phyloP scores from a whole-genome alignment of 2,113 vertebrate genomes.

The Tetraodon nigroviridis region DNA sequence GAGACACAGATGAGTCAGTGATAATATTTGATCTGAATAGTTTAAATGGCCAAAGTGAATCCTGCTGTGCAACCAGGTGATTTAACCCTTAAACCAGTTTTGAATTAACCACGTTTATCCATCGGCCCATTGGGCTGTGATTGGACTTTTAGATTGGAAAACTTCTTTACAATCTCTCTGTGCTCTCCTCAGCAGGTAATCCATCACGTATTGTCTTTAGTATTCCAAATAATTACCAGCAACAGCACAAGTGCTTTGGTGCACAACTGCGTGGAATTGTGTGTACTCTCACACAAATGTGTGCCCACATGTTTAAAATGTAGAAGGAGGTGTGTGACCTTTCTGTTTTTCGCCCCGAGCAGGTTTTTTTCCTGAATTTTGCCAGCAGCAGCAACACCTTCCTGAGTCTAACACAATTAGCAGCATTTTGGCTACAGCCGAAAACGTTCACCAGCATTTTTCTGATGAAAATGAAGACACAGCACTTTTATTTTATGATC shows the following conservation, averaged over 20 bases:
- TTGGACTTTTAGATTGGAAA: too few species aligned
- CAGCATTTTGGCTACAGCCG: slow-evolving; percentile 18
- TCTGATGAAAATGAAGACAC: slow-evolving; percentile 14
- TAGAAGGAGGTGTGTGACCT: too few species aligned
- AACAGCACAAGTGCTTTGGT: too few species aligned
- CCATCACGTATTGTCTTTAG: too few species aligned
- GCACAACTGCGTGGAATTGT: too few species aligned
- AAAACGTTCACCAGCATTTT: slow-evolving; percentile 18
- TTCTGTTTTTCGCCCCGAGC: slow-evolving; percentile 16
- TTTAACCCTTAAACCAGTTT: slow-evolving; percentile 47
- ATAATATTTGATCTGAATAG: slow-evolving; percentile 34
- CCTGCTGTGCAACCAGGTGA: slow-evolving; percentile 4
- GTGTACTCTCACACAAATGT: too few species aligned
- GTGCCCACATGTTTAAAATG: neutral
- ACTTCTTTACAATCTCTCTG: too few species aligned
- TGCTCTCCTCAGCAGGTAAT: too few species aligned
- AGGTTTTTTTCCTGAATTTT: slow-evolving; percentile 24
- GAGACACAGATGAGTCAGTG: slow-evolving; percentile 30
- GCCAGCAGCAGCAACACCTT: slow-evolving; percentile 10
- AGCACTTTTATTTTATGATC: slow-evolving; percentile 17
- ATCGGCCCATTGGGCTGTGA: too few species aligned
- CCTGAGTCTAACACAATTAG: slow-evolving; percentile 28
- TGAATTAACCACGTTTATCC: neutral
- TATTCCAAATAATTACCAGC: too few species aligned
- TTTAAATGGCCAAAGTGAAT: slow-evolving; percentile 39